Conservation (phyloP, 2,113 vertebrate species). For the Triplophysa dalaica region DNA sequence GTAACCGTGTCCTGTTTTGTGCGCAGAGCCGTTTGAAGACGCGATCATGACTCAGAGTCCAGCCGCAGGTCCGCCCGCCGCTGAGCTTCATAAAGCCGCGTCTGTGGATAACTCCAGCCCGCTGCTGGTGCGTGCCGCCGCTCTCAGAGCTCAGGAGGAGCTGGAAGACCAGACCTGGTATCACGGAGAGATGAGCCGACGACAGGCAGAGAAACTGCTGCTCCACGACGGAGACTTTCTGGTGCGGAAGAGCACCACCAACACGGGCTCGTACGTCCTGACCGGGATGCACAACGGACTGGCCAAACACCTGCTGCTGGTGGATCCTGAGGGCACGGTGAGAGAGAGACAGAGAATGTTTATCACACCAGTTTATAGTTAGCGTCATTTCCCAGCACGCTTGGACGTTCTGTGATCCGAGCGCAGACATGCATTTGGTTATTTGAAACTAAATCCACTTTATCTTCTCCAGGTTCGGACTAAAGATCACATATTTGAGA, state of each 20-base stretch:
- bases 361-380: no score
- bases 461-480: slow-evolving; percentile 85
- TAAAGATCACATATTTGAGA: slow-evolving; percentile 95
- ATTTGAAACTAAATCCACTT: slow-evolving; percentile 1
- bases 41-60: slow-evolving; percentile 82
- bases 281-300: slow-evolving; percentile 93
- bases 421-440: not conserved
- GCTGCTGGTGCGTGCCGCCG: slow-evolving; percentile 74
- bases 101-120: slow-evolving; percentile 85
- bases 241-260: slow-evolving; percentile 92
- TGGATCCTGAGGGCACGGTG: slow-evolving; percentile 96
- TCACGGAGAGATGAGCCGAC: slow-evolving; percentile 92
- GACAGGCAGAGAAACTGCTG: slow-evolving; percentile 89
- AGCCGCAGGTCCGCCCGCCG: slow-evolving; percentile 50
- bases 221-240: slow-evolving; percentile 91
- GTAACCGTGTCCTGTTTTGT: not conserved
- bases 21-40: slow-evolving; percentile 91
- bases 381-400: no score
- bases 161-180: slow-evolving; percentile 88
- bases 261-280: slow-evolving; percentile 91
- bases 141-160: slow-evolving; percentile 76
- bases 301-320: slow-evolving; percentile 91
- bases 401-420: no score
- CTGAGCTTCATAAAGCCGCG: slow-evolving; percentile 76
- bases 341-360: slow-evolving; percentile 32